Evolutionary conservation across 2,888 invertebrate species (phyloP), one percentile per base, ranked within the genome.

Genomic region (Rotaria socialis): DNA sequence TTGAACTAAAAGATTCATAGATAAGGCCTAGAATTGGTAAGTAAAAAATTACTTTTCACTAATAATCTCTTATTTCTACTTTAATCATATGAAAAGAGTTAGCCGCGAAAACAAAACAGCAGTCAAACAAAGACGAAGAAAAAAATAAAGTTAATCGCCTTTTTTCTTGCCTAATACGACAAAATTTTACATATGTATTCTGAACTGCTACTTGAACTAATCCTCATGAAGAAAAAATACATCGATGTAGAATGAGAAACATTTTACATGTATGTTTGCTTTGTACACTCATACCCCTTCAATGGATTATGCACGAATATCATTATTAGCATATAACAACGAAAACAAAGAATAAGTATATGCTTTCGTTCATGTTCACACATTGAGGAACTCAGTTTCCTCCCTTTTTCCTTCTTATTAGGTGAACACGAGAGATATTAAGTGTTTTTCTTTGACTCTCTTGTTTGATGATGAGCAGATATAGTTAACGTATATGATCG

Each of bases 271-370:
- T 19, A 67, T 67, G 35, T 67, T 67, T 67, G 35, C 35, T 35
- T 35, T 67, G 35, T 67, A 67, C 27, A 67, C 67, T 35, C 35
- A 35, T 35, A 35, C 19, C 35, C 27, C 35, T 67, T 67, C 67
- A 67, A 67, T 67, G 67, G 67, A 67, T 67, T 67, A 67, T 67
- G 67, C 67, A 67, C 67, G 67, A 67, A 67, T 35, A 67, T 67
- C 67, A 67, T 67, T 67, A 67, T 67, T 67, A 67, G 67, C 67
- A 67, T 67, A 67, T 35, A 35, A 67, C 16, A 67, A 67, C 27
- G 14, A 67, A 35, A 67, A 67, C 35, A 67, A 41, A 67, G 67
- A 67, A 67, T 35, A 67, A 67, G 67, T 35, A 27, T 35, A 27
- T 67, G 35, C 35, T 67, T 19, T 35, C 19, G 14, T 6, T 19